Evolutionary conservation across 2,113 vertebrate genomes (phyloP).

Genomic region (Charina bottae): DNA sequence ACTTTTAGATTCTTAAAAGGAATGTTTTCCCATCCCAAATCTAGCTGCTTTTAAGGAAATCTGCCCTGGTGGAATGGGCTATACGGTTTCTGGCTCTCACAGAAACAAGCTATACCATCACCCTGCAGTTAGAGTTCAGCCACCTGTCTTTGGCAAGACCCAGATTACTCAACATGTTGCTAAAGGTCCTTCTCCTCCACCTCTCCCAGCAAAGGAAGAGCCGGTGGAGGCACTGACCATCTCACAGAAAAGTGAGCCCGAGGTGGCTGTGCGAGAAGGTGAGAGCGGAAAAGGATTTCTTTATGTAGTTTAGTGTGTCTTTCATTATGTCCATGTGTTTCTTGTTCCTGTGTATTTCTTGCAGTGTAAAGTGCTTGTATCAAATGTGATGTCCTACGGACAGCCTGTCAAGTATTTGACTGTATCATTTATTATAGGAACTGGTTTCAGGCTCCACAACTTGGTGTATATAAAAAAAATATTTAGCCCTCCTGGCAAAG

Average conservation of each 20-base stretch:
- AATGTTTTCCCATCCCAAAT: conserved; percentile 82
- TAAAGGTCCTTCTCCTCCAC: conserved; percentile 81
- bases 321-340: conserved; percentile 57
- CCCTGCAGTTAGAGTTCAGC: conserved; percentile 82
- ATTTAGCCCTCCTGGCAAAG: neutral
- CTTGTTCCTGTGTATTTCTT: conserved; percentile 10
- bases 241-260: conserved; percentile 82
- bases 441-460: neutral
- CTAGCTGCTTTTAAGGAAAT: conserved; percentile 98
- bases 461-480: conserved; percentile 2
- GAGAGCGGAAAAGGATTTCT: conserved; percentile 60
- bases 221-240: conserved; percentile 88
- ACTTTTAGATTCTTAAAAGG: conserved; percentile 84
- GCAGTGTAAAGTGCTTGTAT: neutral
- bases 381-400: neutral
- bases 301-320: conserved; percentile 35
- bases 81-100: conserved; percentile 91
- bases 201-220: conserved; percentile 88
- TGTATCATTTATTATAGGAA: rapidly evolving
- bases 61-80: conserved; percentile 99
- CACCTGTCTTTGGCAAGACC: conserved; percentile 82
- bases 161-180: conserved; percentile 84
- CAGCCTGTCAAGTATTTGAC: rapidly evolving
- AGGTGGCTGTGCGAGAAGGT: conserved; percentile 80
- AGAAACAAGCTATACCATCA: conserved; percentile 86